Percentiles rank a stretch among this genome's conserved stretches.
Conservation (phyloP, 1,140 invertebrate species). For the Neodiprion virginianus region DNA sequence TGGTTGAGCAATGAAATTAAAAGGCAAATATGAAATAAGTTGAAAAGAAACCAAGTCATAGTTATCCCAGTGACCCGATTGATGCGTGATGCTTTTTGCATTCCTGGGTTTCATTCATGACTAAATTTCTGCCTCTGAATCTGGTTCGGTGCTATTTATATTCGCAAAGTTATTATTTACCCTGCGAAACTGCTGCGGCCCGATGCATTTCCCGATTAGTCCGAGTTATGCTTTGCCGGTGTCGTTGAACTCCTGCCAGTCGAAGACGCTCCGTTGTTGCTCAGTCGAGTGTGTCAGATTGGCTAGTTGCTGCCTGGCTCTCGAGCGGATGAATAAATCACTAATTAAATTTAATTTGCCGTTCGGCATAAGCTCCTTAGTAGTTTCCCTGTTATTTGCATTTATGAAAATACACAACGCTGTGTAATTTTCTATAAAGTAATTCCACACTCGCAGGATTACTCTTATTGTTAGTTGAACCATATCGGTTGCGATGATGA, state of each 20-base stretch:
- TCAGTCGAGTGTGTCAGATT: not conserved
- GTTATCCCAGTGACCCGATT: not conserved
- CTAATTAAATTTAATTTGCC: constrained; percentile 4
- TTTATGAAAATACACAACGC: not conserved
- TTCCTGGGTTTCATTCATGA: too few relatives aligned
- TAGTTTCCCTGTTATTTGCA: not conserved
- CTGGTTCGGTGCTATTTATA: too few relatives aligned
- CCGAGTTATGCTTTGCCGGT: not conserved
- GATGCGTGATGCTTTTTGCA: not conserved
- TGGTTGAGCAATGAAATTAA: not conserved
- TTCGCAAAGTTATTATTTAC: not conserved
- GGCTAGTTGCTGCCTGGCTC: not conserved
- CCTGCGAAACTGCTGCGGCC: not conserved
- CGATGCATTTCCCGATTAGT: not conserved
- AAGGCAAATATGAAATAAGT: not conserved
- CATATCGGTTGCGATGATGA: too few relatives aligned
- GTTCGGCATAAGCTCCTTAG: not conserved
- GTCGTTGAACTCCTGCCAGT: not conserved
- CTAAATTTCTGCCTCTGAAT: too few relatives aligned
- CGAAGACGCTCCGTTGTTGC: not conserved
- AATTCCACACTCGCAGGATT: too few relatives aligned
- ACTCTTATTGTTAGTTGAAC: too few relatives aligned
- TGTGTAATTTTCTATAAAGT: too few relatives aligned
- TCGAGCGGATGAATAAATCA: not conserved
- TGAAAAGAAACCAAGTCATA: not conserved